A percentile compares a stretch with the other conserved stretches of the same genome.
phyloP scores from a whole-genome alignment of 2,797 vertebrate species.

The Sciaenops ocellatus region DNA sequence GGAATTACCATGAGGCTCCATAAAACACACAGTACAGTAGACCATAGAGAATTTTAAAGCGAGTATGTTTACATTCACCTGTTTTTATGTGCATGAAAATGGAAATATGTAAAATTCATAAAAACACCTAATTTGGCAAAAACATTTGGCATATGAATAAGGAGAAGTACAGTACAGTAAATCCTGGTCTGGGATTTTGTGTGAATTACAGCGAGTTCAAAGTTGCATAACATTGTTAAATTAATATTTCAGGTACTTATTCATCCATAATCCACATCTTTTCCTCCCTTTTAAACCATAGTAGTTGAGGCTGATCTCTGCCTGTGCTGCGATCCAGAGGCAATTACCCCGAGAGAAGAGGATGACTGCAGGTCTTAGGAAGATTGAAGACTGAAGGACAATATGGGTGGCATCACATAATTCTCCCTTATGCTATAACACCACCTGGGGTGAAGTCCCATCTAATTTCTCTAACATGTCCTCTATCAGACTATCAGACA shows the following conservation, averaged over 20 bases:
- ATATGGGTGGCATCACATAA: conserved; percentile 42
- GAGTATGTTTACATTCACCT: background rate
- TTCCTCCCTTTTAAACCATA: conserved; percentile 8
- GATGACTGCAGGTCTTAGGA: conserved; percentile 35
- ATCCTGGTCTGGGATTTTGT: conserved; percentile 11
- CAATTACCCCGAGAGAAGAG: conserved; percentile 53
- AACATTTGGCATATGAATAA: background rate
- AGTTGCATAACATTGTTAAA: conserved; percentile 9
- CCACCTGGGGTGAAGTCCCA: conserved; percentile 18
- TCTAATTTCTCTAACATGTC: conserved; percentile 44
- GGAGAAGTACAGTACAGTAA: background rate
- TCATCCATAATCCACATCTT: conserved; percentile 27
- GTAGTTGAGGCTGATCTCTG: conserved; percentile 11
- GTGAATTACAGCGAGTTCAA: conserved; percentile 15
- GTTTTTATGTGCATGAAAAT: background rate
- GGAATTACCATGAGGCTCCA: background rate
- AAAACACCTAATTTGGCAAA: no score
- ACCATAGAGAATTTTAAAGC: background rate
- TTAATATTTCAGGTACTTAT: conserved; percentile 19
- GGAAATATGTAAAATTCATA: background rate
- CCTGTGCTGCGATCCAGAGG: conserved; percentile 27
- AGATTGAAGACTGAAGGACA: conserved; percentile 65
- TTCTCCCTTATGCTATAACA: conserved; percentile 25
- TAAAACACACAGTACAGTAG: background rate
- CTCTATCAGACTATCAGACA: conserved; percentile 27